Base-by-base conservation (phyloP, 2,113 vertebrate genomes). In the Mirza zaza region DNA sequence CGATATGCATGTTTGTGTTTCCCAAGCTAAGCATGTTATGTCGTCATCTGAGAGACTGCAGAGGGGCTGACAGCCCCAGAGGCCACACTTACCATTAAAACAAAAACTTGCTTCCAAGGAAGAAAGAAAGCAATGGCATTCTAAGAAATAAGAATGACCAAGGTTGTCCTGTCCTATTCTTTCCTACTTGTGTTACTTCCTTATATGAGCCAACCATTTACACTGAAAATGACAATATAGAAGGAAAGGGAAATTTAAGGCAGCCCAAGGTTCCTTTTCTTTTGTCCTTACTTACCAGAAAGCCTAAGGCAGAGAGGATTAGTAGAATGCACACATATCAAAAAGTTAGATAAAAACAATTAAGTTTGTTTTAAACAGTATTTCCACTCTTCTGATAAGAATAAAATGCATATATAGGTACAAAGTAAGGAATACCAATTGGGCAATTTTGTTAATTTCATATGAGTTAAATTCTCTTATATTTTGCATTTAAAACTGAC, bases 1-100 rank as follows among this genome's bases (percentile, higher is more conserved):
- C 0, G 18, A 11, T 18, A 34, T 2, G 1, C 3, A 1, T 29
- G 17, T 29, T 8, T 0, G 2, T 4, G 23, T 73, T 65, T 57
- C 57, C 45, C 11, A 29, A 36, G 81, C 21, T 18, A 23, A 85
- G 32, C 32, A 8, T 9, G 20, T 67, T 8, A 36, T 0, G 0
- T 17, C 18, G 45, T 17, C 63, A 55, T 52, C 52, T 18, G 65
- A 61, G 4, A 6, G n/a, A 27, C 21, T 29, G 36, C 11, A 17
- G 23, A 5, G n/a, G 7, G 11, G 11, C 29, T 32, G n/a, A 48
- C 11, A 1, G 70, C 3, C 23, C 39, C 57, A 4, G 18, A 65
- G 27, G 10, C 70, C 77, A 89, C 55, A 21, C 27, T 52, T 42
- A 1, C 50, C 36, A 18, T 3, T 20, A 57, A 92, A 71, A 48